phyloP scores from a whole-genome alignment of 1,140 invertebrate genomes.

The Brachionus sp. region DNA sequence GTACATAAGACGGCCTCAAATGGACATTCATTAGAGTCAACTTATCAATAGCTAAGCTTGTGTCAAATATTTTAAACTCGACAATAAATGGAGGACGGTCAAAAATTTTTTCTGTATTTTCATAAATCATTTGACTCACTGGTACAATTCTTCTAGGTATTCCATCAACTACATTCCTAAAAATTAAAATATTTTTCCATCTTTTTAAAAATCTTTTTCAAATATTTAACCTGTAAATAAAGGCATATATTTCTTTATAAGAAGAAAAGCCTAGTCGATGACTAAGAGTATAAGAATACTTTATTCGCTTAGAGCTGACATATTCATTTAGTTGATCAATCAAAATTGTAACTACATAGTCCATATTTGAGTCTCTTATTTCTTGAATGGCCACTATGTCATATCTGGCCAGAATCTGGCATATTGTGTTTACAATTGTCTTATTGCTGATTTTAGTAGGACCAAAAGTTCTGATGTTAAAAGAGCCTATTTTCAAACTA shows the following conservation, averaged over 20 bases:
- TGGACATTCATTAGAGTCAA: constrained; percentile 37
- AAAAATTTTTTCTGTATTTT: neutral
- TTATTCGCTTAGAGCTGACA: neutral
- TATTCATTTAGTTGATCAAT: constrained; percentile 10
- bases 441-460: constrained; percentile 27
- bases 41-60: neutral
- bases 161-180: neutral
- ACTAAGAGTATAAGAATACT: constrained; percentile 11
- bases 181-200: neutral
- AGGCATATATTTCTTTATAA: constrained; percentile 32
- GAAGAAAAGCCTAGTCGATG: neutral
- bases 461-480: constrained; percentile 24
- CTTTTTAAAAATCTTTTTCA: neutral
- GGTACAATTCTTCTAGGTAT: neutral
- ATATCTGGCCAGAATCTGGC: constrained; percentile 8
- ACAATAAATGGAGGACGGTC: constrained; percentile 31
- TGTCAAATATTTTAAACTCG: neutral
- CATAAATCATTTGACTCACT: neutral
- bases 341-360: neutral
- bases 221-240: constrained; percentile 10
- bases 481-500: constrained; percentile 5
- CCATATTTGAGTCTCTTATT: neutral
- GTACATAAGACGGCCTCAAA: neutral
- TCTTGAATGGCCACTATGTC: constrained; percentile 38
- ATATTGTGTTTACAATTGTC: neutral